Percentiles rank a stretch among this genome's conserved stretches.
phyloP scores from a whole-genome alignment of 2,113 vertebrate genomes.

The Rhea americana region DNA sequence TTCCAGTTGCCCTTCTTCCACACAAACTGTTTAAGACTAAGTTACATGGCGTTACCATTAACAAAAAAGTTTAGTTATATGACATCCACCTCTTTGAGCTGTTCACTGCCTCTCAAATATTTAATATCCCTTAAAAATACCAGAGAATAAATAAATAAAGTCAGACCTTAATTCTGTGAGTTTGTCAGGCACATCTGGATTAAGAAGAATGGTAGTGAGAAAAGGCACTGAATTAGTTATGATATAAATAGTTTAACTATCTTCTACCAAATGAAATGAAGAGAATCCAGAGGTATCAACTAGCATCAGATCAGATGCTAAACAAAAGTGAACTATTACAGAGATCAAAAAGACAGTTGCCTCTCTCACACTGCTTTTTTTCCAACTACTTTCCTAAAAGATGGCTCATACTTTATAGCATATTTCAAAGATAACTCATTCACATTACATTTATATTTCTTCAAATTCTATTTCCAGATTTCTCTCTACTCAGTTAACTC shows the following conservation, averaged over 20 bases:
- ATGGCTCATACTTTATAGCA: neutral
- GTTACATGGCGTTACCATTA: neutral
- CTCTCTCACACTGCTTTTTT: neutral
- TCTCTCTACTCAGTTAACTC: neutral
- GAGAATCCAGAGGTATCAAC: neutral
- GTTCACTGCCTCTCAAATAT: neutral
- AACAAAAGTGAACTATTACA: neutral
- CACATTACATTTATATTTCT: neutral
- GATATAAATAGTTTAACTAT: neutral
- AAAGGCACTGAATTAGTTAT: neutral
- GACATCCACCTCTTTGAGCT: neutral
- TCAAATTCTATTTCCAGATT: neutral
- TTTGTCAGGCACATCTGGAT: neutral
- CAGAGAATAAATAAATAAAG: neutral
- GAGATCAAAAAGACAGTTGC: fast-evolving
- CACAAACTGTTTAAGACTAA: neutral
- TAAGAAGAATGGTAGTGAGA: neutral
- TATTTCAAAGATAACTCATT: neutral
- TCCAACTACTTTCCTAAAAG: neutral
- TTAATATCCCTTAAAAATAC: neutral
- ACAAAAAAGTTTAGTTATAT: neutral
- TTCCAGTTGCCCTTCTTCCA: neutral
- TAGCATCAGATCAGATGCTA: neutral
- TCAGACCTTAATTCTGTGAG: neutral
- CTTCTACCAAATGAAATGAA: neutral